Percentiles rank a stretch among this genome's conserved stretches.
Evolutionary conservation across 1,140 invertebrate genomes (phyloP).

Genomic region (Lethrus apterus): DNA sequence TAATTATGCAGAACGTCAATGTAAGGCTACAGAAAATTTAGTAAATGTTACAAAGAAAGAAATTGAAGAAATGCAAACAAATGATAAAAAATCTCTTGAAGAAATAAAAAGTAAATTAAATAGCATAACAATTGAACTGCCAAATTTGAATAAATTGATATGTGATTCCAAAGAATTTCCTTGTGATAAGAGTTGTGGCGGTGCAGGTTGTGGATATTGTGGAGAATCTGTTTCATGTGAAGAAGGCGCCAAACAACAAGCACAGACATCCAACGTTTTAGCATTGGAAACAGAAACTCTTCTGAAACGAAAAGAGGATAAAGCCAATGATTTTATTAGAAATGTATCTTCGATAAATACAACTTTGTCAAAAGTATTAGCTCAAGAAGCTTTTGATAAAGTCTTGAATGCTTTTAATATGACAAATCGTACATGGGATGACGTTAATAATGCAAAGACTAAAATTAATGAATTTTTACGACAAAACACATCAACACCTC

Average conservation of each 20-base stretch:
- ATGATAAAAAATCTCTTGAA: constrained; percentile 59
- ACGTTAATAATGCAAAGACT: constrained; percentile 51
- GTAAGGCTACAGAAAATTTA: constrained; percentile 73
- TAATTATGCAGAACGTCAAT: constrained; percentile 70
- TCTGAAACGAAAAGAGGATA: constrained; percentile 72
- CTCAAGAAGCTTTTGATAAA: constrained; percentile 30
- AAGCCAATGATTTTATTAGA: constrained; percentile 60
- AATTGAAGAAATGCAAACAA: constrained; percentile 63
- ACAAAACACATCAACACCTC: constrained; percentile 67
- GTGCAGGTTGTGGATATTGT: constrained; percentile 86
- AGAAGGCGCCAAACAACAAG: constrained; percentile 78
- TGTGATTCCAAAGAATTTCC: constrained; percentile 73
- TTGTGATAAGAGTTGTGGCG: constrained; percentile 87
- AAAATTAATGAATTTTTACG: constrained; percentile 70
- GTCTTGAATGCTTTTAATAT: constrained; percentile 25
- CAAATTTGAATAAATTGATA: constrained; percentile 73
- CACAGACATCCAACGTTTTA: constrained; percentile 74
- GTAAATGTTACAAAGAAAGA: constrained; percentile 61
- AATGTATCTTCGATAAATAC: constrained; percentile 45
- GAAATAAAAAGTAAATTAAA: constrained; percentile 59
- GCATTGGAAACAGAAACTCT: constrained; percentile 74
- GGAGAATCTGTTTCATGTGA: constrained; percentile 80
- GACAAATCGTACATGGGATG: constrained; percentile 42
- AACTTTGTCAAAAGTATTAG: constrained; percentile 29
- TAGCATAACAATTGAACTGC: constrained; percentile 63